phyloP scores from a whole-genome alignment of 2,888 invertebrate species.

The Cordilura impudica region DNA sequence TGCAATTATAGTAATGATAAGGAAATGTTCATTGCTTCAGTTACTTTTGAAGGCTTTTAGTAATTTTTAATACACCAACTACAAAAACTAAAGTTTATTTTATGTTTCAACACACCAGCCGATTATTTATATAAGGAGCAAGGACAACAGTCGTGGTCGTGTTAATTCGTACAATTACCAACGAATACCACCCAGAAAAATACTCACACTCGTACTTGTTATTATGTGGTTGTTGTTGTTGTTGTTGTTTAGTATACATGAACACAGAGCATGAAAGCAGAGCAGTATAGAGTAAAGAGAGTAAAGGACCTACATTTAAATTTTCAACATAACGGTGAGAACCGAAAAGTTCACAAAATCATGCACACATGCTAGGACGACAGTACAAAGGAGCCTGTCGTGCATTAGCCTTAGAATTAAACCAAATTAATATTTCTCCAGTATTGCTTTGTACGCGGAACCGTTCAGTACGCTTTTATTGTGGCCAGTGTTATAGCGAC shows the following conservation, averaged over 20 bases:
- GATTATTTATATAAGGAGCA: slow-evolving; percentile 53
- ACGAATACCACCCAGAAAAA: not conserved
- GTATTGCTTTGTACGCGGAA: slow-evolving; percentile 70
- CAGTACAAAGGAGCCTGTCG: slow-evolving; percentile 22
- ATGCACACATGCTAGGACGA: not conserved
- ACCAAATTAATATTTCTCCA: slow-evolving; percentile 63
- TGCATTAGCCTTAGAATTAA: slow-evolving; percentile 56
- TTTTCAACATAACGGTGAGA: slow-evolving; percentile 34
- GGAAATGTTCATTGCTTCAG: slow-evolving; percentile 51
- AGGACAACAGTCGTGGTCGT: slow-evolving; percentile 55
- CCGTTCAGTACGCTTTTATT: slow-evolving; percentile 64
- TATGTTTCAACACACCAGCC: slow-evolving; percentile 44
- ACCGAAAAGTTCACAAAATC: slow-evolving; percentile 3
- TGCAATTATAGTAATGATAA: slow-evolving; percentile 23
- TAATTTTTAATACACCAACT: slow-evolving; percentile 43
- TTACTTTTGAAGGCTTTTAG: slow-evolving; percentile 61
- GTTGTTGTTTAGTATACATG: slow-evolving; percentile 43
- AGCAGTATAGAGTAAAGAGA: not conserved
- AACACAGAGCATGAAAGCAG: slow-evolving; percentile 3
- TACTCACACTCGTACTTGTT: not conserved
- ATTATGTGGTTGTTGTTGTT: no score
- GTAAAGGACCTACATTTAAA: slow-evolving; percentile 57
- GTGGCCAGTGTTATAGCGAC: not conserved
- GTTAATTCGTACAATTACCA: slow-evolving; percentile 50
- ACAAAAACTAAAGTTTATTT: slow-evolving; percentile 50